phyloP scores from a whole-genome alignment of 2,113 vertebrate species.

The Gnathonemus longibarbis region DNA sequence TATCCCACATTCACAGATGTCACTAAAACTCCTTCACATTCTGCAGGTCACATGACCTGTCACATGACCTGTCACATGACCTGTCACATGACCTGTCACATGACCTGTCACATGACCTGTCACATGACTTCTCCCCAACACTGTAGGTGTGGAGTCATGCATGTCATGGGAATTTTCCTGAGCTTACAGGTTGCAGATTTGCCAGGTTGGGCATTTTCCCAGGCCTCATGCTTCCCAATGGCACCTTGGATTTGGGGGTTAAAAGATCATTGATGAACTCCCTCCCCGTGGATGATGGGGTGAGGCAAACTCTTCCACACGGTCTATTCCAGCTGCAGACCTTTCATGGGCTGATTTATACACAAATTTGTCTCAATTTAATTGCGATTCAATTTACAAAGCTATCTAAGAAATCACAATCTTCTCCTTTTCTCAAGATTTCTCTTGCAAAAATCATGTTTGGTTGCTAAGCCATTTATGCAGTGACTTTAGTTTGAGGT shows the following conservation, averaged over 20 bases:
- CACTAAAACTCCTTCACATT: neutral
- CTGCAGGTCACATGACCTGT: neutral
- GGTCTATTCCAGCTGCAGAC: neutral
- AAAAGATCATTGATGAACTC: neutral
- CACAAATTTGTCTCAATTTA: neutral
- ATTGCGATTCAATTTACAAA: neutral
- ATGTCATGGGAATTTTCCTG: neutral
- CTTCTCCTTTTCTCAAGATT: neutral
- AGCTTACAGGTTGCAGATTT: neutral
- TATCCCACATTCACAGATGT: neutral
- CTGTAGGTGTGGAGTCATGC: neutral
- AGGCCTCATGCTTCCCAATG: neutral
- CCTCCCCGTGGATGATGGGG: neutral
- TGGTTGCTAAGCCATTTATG: neutral
- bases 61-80: neutral
- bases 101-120: neutral
- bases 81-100: neutral
- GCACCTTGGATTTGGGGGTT: neutral
- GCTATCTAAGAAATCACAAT: neutral
- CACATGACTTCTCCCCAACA: neutral
- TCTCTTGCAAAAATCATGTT: neutral
- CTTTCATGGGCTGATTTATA: neutral
- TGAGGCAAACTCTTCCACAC: neutral
- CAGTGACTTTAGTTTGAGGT: neutral
- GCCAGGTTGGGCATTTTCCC: neutral